Evolutionary conservation across 2,888 invertebrate genomes (phyloP).

Genomic region (Drosophila sordidula): DNA sequence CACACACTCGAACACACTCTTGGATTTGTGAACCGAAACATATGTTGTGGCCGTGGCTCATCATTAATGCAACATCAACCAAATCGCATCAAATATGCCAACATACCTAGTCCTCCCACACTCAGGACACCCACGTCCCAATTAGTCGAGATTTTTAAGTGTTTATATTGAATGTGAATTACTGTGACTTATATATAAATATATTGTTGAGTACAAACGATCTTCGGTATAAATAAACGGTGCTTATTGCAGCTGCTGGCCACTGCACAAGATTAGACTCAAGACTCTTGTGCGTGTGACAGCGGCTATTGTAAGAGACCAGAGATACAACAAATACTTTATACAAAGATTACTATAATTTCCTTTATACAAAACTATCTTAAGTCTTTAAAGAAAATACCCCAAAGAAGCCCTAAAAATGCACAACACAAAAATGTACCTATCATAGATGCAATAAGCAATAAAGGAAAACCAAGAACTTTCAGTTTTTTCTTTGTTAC

Average conservation of each 20-base stretch:
- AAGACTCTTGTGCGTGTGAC: conserved; percentile 99
- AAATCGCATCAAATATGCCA: conserved; percentile 33
- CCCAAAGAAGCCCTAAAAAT: conserved; percentile 2
- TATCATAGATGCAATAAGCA: background rate
- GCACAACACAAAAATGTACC: background rate
- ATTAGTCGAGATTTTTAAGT: conserved; percentile 16
- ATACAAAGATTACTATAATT: too few species aligned
- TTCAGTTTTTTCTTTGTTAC: background rate
- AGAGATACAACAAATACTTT: conserved; percentile 47
- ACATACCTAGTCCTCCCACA: background rate
- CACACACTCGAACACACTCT: conserved; percentile 1
- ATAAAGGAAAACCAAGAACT: background rate
- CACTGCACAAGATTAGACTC: conserved; percentile 98
- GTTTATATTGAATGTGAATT: background rate
- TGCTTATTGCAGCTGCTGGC: conserved; percentile 98
- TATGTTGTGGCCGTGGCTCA: conserved; percentile 46
- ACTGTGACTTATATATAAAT: background rate
- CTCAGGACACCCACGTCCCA: background rate
- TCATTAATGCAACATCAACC: conserved; percentile 58
- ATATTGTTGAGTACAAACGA: background rate
- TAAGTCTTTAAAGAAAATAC: too few species aligned
- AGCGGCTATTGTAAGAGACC: conserved; percentile 96
- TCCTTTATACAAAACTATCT: too few species aligned
- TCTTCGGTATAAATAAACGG: conserved; percentile 39
- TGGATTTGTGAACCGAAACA: conserved; percentile 62